These are phyloP conservation scores for Rhyacophila evoluta DNA, from an alignment of 2,888 invertebrate genomes.

Conservation along the genomic window DNA sequence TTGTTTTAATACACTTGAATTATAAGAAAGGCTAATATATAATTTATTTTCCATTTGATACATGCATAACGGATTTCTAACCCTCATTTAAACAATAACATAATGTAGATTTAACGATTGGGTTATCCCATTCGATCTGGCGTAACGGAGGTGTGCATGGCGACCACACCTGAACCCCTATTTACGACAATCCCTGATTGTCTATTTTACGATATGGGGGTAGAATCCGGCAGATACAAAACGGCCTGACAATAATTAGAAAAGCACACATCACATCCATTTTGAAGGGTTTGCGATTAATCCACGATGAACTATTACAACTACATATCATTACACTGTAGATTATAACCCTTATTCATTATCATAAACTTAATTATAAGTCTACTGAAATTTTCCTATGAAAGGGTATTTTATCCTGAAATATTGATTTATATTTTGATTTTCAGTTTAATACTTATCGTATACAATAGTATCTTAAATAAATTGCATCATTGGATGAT, in stretches of 20 bases:
- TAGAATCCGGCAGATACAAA: neutral
- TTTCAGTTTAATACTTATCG: too few species aligned
- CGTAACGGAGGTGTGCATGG: neutral
- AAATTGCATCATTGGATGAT: too few species aligned
- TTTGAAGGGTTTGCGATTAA: neutral
- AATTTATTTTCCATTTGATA: conserved; percentile 11
- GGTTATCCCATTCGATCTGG: conserved; percentile 44
- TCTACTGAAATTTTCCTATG: too few species aligned
- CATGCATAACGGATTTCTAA: conserved; percentile 11
- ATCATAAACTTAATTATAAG: too few species aligned
- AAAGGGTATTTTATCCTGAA: too few species aligned
- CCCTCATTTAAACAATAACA: conserved; percentile 33
- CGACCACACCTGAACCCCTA: conserved; percentile 52
- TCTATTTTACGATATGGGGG: conserved; percentile 45
- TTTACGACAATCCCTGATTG: conserved; percentile 51
- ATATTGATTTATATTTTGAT: too few species aligned
- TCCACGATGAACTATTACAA: neutral
- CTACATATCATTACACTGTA: too few species aligned
- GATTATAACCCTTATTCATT: too few species aligned
- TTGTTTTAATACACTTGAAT: too few species aligned
- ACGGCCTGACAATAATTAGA: conserved; percentile 34
- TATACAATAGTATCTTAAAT: too few species aligned
- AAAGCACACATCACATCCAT: conserved; percentile 30
- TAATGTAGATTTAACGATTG: conserved; percentile 51
- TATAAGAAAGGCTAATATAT: too few species aligned